Conservation (phyloP, 2,113 vertebrate genomes). For the Pseudorectes ferrugineus region DNA sequence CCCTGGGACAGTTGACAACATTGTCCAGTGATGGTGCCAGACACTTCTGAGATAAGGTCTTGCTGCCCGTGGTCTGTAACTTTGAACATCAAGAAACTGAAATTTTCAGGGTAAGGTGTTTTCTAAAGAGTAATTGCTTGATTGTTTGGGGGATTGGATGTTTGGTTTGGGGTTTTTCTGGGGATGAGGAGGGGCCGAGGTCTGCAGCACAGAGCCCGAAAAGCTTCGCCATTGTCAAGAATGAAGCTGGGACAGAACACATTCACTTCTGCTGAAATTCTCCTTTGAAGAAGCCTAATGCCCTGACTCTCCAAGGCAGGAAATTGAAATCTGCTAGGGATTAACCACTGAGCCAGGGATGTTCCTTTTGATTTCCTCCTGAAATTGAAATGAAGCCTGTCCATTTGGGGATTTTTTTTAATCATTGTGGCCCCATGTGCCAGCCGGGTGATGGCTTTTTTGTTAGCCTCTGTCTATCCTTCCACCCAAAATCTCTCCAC, state of each 20-base stretch:
- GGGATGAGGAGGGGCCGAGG: fast-evolving
- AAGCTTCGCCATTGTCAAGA: not conserved
- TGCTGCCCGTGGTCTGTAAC: fast-evolving
- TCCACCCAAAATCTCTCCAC: not conserved
- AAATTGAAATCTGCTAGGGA: not conserved
- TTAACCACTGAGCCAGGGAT: not conserved
- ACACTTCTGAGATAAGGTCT: not conserved
- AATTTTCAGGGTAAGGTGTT: not conserved
- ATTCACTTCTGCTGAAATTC: not conserved
- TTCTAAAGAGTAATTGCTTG: not conserved
- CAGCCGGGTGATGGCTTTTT: not conserved
- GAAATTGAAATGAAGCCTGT: not conserved
- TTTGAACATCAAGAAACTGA: not conserved
- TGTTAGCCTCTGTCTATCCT: not conserved
- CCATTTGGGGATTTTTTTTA: not conserved
- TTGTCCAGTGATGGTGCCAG: not conserved
- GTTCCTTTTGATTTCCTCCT: not conserved
- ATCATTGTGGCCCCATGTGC: fast-evolving
- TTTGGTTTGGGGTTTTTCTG: not conserved
- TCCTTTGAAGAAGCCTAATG: not conserved
- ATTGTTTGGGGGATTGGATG: not conserved
- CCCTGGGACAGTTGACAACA: fast-evolving
- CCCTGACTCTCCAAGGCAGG: not conserved
- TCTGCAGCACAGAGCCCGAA: not conserved
- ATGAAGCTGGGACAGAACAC: not conserved